A percentile compares a stretch with the other conserved stretches of the same genome.
Evolutionary conservation across 2,113 vertebrate genomes (phyloP).

Genomic region (Hydropotes inermis): DNA sequence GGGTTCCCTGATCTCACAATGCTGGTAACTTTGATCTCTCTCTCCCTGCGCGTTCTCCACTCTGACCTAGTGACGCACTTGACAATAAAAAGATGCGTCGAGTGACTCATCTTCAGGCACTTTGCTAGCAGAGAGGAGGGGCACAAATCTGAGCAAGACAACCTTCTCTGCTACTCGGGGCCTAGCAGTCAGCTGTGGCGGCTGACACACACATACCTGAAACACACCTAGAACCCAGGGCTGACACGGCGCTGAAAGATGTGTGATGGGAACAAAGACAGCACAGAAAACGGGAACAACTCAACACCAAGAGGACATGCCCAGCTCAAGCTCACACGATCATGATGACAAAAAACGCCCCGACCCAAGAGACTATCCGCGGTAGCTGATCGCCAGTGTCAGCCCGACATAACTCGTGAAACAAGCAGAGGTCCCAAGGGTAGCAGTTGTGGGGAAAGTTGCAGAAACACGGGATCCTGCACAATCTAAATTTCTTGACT

Average conservation of each 20-base stretch:
- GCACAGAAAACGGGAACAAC: background rate
- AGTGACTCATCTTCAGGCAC: background rate
- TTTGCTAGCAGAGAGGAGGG: background rate
- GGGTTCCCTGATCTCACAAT: background rate
- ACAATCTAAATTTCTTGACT: background rate
- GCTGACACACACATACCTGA: background rate
- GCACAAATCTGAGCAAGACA: background rate
- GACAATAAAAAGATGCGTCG: background rate
- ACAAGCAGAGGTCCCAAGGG: background rate
- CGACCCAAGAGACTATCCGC: rapidly evolving
- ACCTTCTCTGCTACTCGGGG: background rate
- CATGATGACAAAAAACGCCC: background rate
- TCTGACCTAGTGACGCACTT: background rate
- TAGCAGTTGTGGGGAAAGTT: background rate
- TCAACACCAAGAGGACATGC: rapidly evolving
- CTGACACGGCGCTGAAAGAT: background rate
- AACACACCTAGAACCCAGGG: background rate
- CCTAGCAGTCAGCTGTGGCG: background rate
- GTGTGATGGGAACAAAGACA: background rate
- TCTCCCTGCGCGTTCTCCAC: background rate
- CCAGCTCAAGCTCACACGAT: background rate
- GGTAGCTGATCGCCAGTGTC: rapidly evolving
- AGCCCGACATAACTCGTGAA: background rate
- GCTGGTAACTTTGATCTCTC: background rate
- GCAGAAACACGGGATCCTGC: background rate